These are phyloP conservation scores for Stichopus horrens DNA, from an alignment of 53 echinoderm and acorn worm species.

Conservation along the genomic window DNA sequence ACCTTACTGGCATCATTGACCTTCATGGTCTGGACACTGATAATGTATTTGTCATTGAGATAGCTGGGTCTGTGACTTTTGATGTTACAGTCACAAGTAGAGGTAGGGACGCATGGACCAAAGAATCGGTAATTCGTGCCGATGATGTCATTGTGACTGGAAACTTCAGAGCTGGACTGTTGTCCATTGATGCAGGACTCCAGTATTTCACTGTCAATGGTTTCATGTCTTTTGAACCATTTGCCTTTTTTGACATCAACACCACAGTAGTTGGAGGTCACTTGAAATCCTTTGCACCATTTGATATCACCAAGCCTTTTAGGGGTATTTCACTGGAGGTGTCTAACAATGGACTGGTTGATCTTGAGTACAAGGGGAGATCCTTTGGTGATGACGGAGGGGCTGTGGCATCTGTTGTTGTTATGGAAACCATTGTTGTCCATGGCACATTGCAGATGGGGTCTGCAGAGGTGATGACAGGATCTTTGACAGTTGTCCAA, in stretches of 20 bases:
- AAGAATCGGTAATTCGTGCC: slow-evolving; percentile 56
- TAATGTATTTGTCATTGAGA: slow-evolving; percentile 39
- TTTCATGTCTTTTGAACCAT: slow-evolving; percentile 62
- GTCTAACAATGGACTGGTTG: slow-evolving; percentile 48
- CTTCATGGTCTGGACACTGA: slow-evolving; percentile 53
- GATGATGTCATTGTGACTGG: slow-evolving; percentile 62
- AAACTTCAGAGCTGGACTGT: slow-evolving; percentile 56
- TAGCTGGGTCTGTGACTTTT: slow-evolving; percentile 54
- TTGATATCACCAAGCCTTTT: slow-evolving; percentile 46
- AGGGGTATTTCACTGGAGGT: slow-evolving; percentile 44
- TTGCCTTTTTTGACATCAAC: slow-evolving; percentile 51
- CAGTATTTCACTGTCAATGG: slow-evolving; percentile 52
- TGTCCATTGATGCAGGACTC: slow-evolving; percentile 55
- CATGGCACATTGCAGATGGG: slow-evolving; percentile 58
- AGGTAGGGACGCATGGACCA: slow-evolving; percentile 56
- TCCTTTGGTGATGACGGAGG: slow-evolving; percentile 39
- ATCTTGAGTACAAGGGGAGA: slow-evolving; percentile 60
- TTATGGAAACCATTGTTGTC: slow-evolving; percentile 47
- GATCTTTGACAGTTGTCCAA: slow-evolving; percentile 35
- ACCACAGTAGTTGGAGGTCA: slow-evolving; percentile 58
- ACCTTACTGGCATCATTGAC: slow-evolving; percentile 42
- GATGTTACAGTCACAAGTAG: slow-evolving; percentile 45
- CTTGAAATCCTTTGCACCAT: slow-evolving; percentile 55
- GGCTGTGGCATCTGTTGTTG: slow-evolving; percentile 48
- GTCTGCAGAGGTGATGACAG: slow-evolving; percentile 48